Evolutionary conservation across 2,113 vertebrate species (phyloP).

Genomic region (Alectura lathami): DNA sequence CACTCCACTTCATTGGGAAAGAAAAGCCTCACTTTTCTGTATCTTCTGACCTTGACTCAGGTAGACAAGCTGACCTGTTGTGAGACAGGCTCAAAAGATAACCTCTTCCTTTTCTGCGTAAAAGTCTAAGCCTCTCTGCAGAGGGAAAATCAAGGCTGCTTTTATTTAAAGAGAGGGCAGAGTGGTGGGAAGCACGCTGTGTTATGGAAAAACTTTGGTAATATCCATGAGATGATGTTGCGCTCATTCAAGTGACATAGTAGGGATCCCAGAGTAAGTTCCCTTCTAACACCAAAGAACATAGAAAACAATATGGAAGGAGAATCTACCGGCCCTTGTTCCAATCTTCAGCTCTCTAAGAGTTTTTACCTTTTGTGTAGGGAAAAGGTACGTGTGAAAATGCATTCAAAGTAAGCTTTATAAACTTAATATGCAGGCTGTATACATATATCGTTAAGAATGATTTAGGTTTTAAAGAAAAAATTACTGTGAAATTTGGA

Average conservation of each 20-base stretch:
- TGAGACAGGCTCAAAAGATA: neutral
- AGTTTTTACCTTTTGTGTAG: neutral
- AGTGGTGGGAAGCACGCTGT: neutral
- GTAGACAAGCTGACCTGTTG: neutral
- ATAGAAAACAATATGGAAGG: neutral
- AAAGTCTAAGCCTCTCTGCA: neutral
- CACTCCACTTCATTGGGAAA: neutral
- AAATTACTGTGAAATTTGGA: neutral
- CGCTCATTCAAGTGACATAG: accelerated
- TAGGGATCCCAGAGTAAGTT: neutral
- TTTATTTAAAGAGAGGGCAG: neutral
- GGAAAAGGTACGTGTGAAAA: neutral
- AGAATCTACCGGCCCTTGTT: neutral
- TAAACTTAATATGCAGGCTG: neutral
- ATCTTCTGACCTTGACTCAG: conserved; percentile 18
- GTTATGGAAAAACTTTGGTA: accelerated
- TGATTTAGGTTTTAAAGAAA: neutral
- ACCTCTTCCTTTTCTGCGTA: neutral
- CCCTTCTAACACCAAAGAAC: neutral
- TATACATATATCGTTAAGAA: neutral
- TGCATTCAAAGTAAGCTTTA: neutral
- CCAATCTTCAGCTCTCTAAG: accelerated
- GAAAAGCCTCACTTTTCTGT: neutral
- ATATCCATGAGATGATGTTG: neutral
- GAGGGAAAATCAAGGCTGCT: neutral